Evolutionary conservation across 1,140 invertebrate species (phyloP).

Genomic region (Diorhabda sublineata): DNA sequence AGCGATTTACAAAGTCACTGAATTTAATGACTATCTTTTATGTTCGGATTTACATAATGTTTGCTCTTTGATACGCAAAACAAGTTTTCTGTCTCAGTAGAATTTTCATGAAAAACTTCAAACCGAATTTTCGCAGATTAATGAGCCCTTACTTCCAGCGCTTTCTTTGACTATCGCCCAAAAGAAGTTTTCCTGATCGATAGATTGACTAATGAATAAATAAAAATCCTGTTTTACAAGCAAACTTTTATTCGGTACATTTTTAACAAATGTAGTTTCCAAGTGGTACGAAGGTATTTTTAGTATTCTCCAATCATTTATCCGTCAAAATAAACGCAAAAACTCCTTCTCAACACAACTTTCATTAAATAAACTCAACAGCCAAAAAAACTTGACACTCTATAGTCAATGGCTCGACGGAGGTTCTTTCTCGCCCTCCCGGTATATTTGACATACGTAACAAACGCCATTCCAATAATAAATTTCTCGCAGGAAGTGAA

Average conservation of each 20-base stretch:
- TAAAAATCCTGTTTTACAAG: not conserved
- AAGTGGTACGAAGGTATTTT: too few species aligned
- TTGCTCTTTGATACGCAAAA: slow-evolving; percentile 30
- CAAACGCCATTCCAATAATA: too few species aligned
- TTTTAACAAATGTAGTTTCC: too few species aligned
- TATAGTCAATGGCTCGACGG: too few species aligned
- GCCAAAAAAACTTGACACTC: too few species aligned
- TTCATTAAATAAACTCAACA: too few species aligned
- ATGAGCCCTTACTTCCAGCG: not conserved
- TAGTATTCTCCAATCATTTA: too few species aligned
- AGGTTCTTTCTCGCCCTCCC: too few species aligned
- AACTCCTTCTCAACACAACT: too few species aligned
- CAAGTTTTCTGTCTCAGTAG: slow-evolving; percentile 22
- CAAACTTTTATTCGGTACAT: not conserved
- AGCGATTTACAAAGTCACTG: slow-evolving; percentile 30
- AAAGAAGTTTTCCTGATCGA: not conserved
- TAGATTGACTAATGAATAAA: slow-evolving; percentile 2
- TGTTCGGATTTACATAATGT: slow-evolving; percentile 33
- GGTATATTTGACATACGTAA: too few species aligned
- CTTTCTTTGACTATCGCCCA: slow-evolving; percentile 2
- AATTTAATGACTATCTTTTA: slow-evolving; percentile 35
- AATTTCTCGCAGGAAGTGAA: too few species aligned
- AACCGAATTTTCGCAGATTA: slow-evolving; percentile 3
- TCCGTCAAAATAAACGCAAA: too few species aligned
- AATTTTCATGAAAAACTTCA: slow-evolving; percentile 13